Conservation (phyloP, 1,140 invertebrate species). For the Drosophila sp. region DNA sequence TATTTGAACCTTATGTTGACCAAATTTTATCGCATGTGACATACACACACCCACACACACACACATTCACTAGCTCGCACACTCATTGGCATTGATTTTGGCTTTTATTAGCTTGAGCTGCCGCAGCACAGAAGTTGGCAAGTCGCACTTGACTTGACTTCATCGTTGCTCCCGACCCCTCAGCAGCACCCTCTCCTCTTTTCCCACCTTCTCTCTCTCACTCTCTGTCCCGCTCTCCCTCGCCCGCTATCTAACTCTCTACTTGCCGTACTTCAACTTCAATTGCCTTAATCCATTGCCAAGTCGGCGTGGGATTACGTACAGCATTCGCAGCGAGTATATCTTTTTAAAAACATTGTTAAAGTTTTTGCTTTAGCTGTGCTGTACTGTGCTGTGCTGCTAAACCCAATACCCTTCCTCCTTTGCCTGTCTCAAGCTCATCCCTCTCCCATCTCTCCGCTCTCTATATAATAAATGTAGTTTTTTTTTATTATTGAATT, state of each 20-base stretch:
- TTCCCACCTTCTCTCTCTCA: background rate
- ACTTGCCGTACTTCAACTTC: conserved; percentile 56
- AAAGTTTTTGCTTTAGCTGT: conserved; percentile 68
- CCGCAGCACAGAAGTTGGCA: conserved; percentile 42
- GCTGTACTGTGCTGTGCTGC: conserved; percentile 61
- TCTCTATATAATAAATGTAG: conserved; percentile 8
- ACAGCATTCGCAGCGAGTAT: conserved; percentile 70
- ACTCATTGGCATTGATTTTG: conserved; percentile 73
- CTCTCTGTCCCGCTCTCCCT: background rate
- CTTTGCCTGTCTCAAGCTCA: background rate
- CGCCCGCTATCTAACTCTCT: background rate
- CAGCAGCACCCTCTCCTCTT: background rate
- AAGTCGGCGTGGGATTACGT: conserved; percentile 75
- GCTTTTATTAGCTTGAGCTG: conserved; percentile 74
- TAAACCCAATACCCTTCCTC: conserved; percentile 42
- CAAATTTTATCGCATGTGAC: conserved; percentile 81
- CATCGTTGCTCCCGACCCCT: conserved; percentile 18
- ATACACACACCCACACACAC: conserved; percentile 45
- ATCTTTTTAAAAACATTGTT: conserved; percentile 82
- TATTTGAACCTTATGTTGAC: conserved; percentile 82
- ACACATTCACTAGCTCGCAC: background rate
- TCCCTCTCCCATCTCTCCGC: conserved; percentile 26
- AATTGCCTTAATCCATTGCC: conserved; percentile 79
- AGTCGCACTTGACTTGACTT: conserved; percentile 55
- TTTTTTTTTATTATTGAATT: conserved; percentile 79